Evolutionary conservation across 2,797 vertebrate genomes (phyloP), one percentile per base, ranked within the genome.

Genomic region (Rhinichthys osculus): DNA sequence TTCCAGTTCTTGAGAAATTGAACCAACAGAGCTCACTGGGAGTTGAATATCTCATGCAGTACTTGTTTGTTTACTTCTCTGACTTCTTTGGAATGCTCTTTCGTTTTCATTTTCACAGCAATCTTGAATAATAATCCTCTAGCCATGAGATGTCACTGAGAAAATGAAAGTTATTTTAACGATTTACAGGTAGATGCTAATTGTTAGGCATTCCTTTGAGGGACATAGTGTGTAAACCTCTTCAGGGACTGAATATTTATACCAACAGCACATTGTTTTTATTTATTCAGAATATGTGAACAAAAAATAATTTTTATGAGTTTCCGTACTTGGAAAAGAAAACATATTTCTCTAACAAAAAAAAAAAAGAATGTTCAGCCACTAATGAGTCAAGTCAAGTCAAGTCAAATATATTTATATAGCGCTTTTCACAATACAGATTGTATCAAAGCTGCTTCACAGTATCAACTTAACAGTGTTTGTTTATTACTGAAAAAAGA

Each of bases 1-100:
- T 30, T 59, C 17, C 16, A 72, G 38, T 44, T 82, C 67, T 72
- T 57, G 5, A 82, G 42, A 82, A 82, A 13, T 13, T 42, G 50
- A 71, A 59, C n/a, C 69, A 30, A 82, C 66, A 44, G 5, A 81
- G 6, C 16, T 50, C 67, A 71, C 23, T 40, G 80, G 33, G 67
- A 82, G 52, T n/a, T 77, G 33, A 27, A 16, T 59, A 35, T 40
- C 35, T 78, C 23, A 59, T n/a, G 13, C 54, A 10, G 27, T 62
- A 33, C 19, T 57, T 72, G 54, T 59, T 72, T 72, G 52, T 82
- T 72, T 71, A 82, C 80, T 82, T 71, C 33, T 57, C 27, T 33
- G 76, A 78, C 52, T 72, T 57, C 52, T 70, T 71, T 23, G 17
- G 81, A 33, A 82, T 72, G 52, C 52, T 72, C 38, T 72, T 72